phyloP scores from a whole-genome alignment of 2,113 vertebrate species.

The Megaleporinus macrocephalus region DNA sequence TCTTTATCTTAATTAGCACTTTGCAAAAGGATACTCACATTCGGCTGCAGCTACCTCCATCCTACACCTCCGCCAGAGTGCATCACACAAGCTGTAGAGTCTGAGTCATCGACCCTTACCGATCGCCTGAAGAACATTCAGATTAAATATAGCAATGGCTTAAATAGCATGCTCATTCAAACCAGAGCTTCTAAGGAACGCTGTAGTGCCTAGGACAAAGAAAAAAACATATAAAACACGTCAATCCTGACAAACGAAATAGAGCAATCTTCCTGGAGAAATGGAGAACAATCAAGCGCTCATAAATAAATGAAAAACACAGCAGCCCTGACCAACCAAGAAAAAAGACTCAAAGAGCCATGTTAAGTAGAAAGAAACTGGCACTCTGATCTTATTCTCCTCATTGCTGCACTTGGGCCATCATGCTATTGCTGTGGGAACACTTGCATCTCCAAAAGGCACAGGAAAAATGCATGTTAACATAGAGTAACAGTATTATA shows the following conservation, averaged over 20 bases:
- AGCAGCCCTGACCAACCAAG: neutral
- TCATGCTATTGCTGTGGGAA: no score
- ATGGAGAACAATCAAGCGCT: neutral
- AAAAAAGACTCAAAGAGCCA: neutral
- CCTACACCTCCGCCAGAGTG: neutral
- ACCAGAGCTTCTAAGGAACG: neutral
- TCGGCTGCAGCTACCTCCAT: neutral
- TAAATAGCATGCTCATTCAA: neutral
- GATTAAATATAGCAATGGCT: neutral
- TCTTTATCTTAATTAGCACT: slow-evolving; percentile 57
- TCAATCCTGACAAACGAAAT: neutral
- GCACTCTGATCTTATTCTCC: neutral
- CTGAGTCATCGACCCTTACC: neutral
- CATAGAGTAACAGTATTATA: no score
- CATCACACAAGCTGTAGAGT: neutral
- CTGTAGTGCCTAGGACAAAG: neutral
- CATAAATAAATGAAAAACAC: neutral
- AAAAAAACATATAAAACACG: no score
- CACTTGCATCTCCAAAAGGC: no score
- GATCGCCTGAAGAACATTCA: neutral
- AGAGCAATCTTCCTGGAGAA: neutral
- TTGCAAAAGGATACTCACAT: slow-evolving; percentile 37
- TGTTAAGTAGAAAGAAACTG: neutral
- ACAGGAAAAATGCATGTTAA: no score
- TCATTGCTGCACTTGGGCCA: neutral